Base-by-base conservation (phyloP, 2,888 invertebrate genomes). In the Drosophila putrida region DNA sequence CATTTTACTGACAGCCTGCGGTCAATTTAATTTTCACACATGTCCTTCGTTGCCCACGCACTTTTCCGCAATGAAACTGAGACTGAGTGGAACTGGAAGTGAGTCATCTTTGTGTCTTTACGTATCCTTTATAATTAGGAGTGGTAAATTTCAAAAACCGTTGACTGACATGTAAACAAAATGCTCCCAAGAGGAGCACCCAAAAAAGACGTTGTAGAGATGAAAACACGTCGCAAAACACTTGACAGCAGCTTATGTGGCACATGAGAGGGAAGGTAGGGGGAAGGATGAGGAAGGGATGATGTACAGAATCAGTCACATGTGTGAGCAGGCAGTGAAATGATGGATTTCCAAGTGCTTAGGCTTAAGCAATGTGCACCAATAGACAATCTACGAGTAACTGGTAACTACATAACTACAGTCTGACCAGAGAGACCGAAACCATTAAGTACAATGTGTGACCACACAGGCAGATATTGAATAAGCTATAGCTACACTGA, bases 21-120 rank as follows among this genome's bases (percentile, higher is more conserved):
- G 63, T 67, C 63, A 63, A 75, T 67, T 71, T 58, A 75, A 71
- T 64, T 75, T 71, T 60, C 46, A 51, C 61, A 54, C 54, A 49
- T 60, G 36, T 63, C 31, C 41, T n/a, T 33, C 9, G 39, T 43
- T 38, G 36, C 54, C 61, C 31, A 53, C 39, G 39, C 33, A 39
- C 15, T 39, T 38, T 38, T 13, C 3, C 15, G 31, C 46, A 13
- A 31, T 31, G 20, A 10, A 6, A 39, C 11, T 35, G 0, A 0
- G 4, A 28, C 1, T n/a, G n/a, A n/a, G n/a, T 46, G 31, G 5
- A 6, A 49, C 13, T 50, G n/a, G 11, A 36, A 51, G 5, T 33
- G 58, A 53, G 58, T 58, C 67, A 65, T 62, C 57, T 51, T 50
- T 28, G 39, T 27, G 2, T 20, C 35, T 43, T 10, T 6, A 11